Conservation (phyloP, 2,797 vertebrate genomes). For the Sparidentex hasta region DNA sequence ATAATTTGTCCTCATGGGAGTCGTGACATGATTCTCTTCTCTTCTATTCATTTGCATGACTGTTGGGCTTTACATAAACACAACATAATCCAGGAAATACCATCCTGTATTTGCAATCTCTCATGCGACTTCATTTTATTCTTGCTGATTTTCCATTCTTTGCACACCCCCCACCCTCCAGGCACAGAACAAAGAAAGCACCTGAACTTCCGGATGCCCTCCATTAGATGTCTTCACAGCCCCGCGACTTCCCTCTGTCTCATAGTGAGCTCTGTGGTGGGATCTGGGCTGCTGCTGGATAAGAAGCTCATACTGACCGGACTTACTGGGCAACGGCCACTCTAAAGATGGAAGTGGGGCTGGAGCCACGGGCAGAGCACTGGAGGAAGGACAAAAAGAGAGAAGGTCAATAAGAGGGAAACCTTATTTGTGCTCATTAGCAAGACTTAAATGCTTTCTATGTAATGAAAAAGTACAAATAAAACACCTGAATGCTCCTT, state of each 20-base stretch:
- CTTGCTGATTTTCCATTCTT: background rate
- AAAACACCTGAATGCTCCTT: constrained; percentile 82
- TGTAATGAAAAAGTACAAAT: constrained; percentile 1
- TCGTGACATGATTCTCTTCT: background rate
- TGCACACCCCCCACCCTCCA: background rate
- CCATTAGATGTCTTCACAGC: constrained; percentile 93
- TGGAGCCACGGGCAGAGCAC: constrained; percentile 85
- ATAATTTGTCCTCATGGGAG: constrained; percentile 3
- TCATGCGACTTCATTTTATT: background rate
- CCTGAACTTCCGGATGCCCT: constrained; percentile 95
- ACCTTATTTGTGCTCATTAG: background rate
- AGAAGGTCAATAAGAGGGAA: background rate
- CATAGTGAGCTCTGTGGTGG: constrained; percentile 96
- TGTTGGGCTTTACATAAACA: constrained; percentile 48
- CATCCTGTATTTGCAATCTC: constrained; percentile 31
- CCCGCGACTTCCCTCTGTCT: constrained; percentile 96
- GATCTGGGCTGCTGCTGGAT: constrained; percentile 94
- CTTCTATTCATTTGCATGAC: constrained; percentile 71
- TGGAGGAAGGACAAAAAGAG: constrained; percentile 14
- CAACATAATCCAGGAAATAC: constrained; percentile 61
- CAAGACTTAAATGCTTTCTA: background rate
- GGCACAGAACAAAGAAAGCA: constrained; percentile 60
- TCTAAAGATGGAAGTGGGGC: constrained; percentile 90
- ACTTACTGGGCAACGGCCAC: constrained; percentile 88
- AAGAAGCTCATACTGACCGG: constrained; percentile 89